Evolutionary conservation across 2,797 vertebrate genomes (phyloP).

Genomic region (Lepidocolaptes lacrymiger): DNA sequence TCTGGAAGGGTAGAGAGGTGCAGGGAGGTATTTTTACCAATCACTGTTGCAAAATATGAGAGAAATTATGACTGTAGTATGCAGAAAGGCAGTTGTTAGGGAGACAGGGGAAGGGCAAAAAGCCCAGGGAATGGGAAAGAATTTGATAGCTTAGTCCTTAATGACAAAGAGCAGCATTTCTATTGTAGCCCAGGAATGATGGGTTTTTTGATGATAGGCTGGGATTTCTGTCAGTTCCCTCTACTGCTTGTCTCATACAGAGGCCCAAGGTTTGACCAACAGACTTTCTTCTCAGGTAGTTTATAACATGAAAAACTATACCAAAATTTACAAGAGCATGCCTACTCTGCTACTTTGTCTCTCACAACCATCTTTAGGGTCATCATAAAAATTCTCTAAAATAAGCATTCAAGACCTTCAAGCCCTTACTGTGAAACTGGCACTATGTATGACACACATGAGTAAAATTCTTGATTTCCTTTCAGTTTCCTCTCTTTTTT

Average conservation of each 20-base stretch:
- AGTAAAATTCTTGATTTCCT: background rate
- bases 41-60: background rate
- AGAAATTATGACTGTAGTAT: background rate
- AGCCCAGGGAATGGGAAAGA: background rate
- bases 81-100: background rate
- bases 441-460: rapidly evolving
- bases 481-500: background rate
- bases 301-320: background rate
- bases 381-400: background rate
- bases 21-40: background rate
- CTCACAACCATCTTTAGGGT: background rate
- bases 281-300: background rate
- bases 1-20: background rate
- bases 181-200: background rate
- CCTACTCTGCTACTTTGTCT: background rate
- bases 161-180: background rate
- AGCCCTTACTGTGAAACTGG: background rate
- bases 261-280: background rate
- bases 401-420: background rate
- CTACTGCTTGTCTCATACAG: background rate
- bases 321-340: background rate
- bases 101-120: background rate
- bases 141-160: background rate
- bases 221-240: background rate
- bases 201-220: background rate